Evolutionary conservation across 2,888 invertebrate genomes (phyloP), one percentile per base, ranked within the genome.

Genomic region (Ypsolopha sequella): DNA sequence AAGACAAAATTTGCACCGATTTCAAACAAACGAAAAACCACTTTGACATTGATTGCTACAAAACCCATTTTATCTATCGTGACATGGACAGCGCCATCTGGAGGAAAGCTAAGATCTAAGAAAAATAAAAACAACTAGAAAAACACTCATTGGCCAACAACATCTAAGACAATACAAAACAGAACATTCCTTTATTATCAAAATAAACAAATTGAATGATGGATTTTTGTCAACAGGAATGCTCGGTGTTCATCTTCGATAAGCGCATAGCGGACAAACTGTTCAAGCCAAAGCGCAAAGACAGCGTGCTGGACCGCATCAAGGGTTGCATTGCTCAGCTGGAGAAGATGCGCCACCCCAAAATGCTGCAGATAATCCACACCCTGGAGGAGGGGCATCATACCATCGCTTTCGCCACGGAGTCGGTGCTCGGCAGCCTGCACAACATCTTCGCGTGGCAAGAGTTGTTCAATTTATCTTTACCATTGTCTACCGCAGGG

Each of bases 341-440:
- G 69, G 94, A 95, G 66, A 88, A 93, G 56, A 91, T 94, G 70
- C 90, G 95, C 10, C 96, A 97, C 80, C 95, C 97, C 4, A 95
- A 95, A 80, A 89, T 94, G 65, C 80, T 94, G 45, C 91, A 91
- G 69, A 88, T 92, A 48, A 78, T 92, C 55, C 93, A 94, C 64
- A 85, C 91, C 0, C 88, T 95, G 9, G 95, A 95, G 71, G 96
- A 96, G 71, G 93, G 94, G 56, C 88, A 92, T 48, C 94, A 96
- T 64, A 96, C 96, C 2, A 81, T 98, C 62, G 97, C 97, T 1
- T 98, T 98, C 77, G 97, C 95, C n/a, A 91, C 96, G 1, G 98
- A 98, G 76, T 94, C 95, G 0, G 92, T 98, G 10, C 87, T 94
- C 55, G 95, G 93, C 10, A 96, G 96, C 70, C 89, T 98, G 50